Percentiles rank a stretch among this genome's conserved stretches.
These are phyloP conservation scores for Araneus ventricosus DNA, from an alignment of 1,140 invertebrate species.

Conservation along the genomic window DNA sequence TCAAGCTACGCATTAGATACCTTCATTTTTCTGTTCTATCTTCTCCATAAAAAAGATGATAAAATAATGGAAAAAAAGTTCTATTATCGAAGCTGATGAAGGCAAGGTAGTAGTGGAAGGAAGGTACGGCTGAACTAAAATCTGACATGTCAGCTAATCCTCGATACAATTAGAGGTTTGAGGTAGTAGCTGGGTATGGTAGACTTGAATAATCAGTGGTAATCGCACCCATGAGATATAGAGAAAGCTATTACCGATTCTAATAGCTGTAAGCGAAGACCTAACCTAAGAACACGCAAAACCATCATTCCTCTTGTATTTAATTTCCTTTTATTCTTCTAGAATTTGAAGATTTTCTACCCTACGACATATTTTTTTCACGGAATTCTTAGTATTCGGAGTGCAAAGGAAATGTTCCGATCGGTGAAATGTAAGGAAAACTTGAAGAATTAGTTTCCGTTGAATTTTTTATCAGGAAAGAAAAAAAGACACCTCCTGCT, in stretches of 20 bases:
- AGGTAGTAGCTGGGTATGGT: slow-evolving; percentile 32
- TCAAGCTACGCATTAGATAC: neutral
- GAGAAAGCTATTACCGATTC: slow-evolving; percentile 64
- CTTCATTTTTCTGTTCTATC: neutral
- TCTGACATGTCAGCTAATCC: slow-evolving; percentile 66
- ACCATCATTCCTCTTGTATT: slow-evolving; percentile 58
- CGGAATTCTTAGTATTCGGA: neutral
- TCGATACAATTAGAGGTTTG: slow-evolving; percentile 62
- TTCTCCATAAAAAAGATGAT: neutral
- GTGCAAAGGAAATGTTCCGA: slow-evolving; percentile 1
- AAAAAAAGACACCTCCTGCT: neutral
- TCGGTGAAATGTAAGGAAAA: neutral
- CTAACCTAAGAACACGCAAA: slow-evolving; percentile 59
- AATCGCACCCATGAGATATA: slow-evolving; percentile 60
- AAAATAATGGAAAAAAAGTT: neutral
- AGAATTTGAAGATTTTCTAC: slow-evolving; percentile 23
- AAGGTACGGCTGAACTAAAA: slow-evolving; percentile 2
- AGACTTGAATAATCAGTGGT: slow-evolving; percentile 68
- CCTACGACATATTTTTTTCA: slow-evolving; percentile 5
- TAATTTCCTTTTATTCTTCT: slow-evolving; percentile 58
- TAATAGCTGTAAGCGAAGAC: slow-evolving; percentile 60
- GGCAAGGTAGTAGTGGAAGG: neutral
- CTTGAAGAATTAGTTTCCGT: neutral
- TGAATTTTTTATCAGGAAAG: slow-evolving; percentile 20
- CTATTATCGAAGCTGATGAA: slow-evolving; percentile 5